Base-by-base conservation (phyloP, 2,113 vertebrate genomes). In the Ellobius talpinus region DNA sequence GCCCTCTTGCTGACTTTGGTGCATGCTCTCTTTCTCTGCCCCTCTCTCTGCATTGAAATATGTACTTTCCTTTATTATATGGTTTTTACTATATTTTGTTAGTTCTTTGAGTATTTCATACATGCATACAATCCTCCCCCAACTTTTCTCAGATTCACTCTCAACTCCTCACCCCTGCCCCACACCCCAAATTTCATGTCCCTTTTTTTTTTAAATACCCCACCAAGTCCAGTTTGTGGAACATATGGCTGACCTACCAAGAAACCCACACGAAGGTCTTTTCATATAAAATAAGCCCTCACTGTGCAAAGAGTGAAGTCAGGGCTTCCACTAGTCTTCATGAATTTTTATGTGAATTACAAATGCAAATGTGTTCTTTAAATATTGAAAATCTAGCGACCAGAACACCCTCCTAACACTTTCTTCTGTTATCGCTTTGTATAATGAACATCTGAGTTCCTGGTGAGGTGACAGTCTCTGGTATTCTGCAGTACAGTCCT, bases 281-380 rank as follows among this genome's bases (percentile, higher is more conserved):
- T 86, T 85, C 63, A 81, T 36, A 65, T 12, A 24, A 70, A 93
- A 39, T 2, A 7, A 90, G 21, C 21, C 12, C 33, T 87, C 8
- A 42, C 4, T 65, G 1, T 66, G 19, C 89, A 74, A 61, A 29
- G 47, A 93, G 4, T 74, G 68, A 58, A 7, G 9, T 72, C 58
- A 76, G 29, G 36, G 2, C 13, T 42, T 2, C 77, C 61, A 65
- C 17, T 39, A 79, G 70, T 68, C 63, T 91, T 26, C 14, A 26
- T 55, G 33, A 87, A 23, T 12, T 29, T 74, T 82, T 29, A 3
- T 82, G 24, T 52, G 17, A 91, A 82, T 70, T 81, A 77, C 39
- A 94, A 94, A 94, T 52, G 17, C 47, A 93, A 96, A 14, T 14
- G 19, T 3, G 63, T 82, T 92, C 79, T 85, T 95, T 90, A 94